Conservation (phyloP, 2,888 invertebrate genomes). For the Archaeoteleia sp. region DNA sequence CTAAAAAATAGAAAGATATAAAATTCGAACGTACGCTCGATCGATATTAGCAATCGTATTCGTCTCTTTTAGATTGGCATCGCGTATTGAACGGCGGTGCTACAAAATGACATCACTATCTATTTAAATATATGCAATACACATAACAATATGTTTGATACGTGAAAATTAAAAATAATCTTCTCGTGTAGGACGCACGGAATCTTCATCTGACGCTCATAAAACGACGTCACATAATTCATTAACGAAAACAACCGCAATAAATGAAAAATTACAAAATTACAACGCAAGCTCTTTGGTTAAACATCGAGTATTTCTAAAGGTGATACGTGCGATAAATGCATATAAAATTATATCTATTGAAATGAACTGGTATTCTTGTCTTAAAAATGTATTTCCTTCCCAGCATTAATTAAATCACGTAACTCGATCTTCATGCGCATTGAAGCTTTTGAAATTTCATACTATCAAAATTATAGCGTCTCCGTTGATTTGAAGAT, state of each 20-base stretch:
- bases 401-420: constrained; percentile 30
- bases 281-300: no score
- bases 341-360: no score
- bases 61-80: constrained; percentile 10
- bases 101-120: constrained; percentile 22
- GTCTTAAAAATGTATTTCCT: constrained; percentile 28
- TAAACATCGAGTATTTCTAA: no score
- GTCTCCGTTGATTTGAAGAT: constrained; percentile 17
- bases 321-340: no score
- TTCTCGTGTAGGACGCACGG: no score
- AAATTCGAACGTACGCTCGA: constrained; percentile 29
- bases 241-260: no score
- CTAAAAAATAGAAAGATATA: constrained; percentile 21
- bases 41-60: constrained; percentile 29
- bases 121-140: constrained; percentile 26
- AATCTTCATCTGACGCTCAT: no score
- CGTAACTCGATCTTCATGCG: constrained; percentile 24
- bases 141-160: no score
- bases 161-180: no score
- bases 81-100: constrained; percentile 27
- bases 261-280: no score
- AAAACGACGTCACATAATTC: no score
- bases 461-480: constrained; percentile 10
- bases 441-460: constrained; percentile 15
- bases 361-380: constrained; percentile 4